phyloP scores from a whole-genome alignment of 2,888 invertebrate species.

The Neoitamus cyanurus region DNA sequence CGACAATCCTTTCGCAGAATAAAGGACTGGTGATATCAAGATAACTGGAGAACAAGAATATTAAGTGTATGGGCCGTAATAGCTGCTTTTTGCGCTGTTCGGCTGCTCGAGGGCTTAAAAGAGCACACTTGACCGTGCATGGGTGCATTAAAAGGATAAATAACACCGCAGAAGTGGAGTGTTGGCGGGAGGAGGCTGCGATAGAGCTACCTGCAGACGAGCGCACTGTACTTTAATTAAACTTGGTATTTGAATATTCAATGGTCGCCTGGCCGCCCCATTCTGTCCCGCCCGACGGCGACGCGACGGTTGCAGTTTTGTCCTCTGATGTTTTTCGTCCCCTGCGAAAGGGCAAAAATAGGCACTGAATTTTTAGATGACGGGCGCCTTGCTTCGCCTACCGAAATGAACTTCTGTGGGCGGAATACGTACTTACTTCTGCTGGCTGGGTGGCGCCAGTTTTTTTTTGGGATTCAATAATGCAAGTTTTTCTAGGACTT shows the following conservation, averaged over 20 bases:
- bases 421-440: not conserved
- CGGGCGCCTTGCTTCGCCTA: not conserved
- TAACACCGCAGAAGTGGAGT: constrained; percentile 33
- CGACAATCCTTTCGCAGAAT: constrained; percentile 42
- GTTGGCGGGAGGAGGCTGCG: not conserved
- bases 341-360: not conserved
- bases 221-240: constrained; percentile 26
- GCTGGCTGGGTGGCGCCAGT: not conserved
- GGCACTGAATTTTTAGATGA: constrained; percentile 1
- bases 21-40: constrained; percentile 33
- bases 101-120: constrained; percentile 1
- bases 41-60: constrained; percentile 41
- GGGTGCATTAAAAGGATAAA: constrained; percentile 39
- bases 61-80: constrained; percentile 37
- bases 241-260: constrained; percentile 38
- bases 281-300: too few species aligned
- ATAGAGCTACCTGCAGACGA: constrained; percentile 26
- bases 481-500: not conserved
- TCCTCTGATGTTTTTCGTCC: not conserved
- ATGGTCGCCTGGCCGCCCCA: not conserved
- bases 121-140: constrained; percentile 39
- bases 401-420: not conserved
- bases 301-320: not conserved
- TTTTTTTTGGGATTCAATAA: not conserved
- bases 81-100: constrained; percentile 6